These are phyloP conservation scores for Silurus aristotelis DNA, from an alignment of 2,797 vertebrate genomes.

Conservation along the genomic window DNA sequence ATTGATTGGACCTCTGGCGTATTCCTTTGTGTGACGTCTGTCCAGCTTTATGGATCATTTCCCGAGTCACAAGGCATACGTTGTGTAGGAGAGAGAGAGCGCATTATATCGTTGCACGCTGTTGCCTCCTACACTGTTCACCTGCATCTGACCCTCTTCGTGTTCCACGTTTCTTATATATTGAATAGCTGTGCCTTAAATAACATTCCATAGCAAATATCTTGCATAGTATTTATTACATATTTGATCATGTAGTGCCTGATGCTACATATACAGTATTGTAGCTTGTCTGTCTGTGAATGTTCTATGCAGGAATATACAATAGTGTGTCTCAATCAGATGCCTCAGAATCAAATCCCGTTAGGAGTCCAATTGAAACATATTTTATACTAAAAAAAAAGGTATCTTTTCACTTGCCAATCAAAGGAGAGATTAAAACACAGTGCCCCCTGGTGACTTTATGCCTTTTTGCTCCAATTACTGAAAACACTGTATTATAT, in stretches of 20 bases:
- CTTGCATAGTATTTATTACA: no score
- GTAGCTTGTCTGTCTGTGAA: neutral
- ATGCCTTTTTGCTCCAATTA: neutral
- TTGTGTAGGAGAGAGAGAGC: neutral
- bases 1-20: constrained; percentile 33
- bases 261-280: neutral
- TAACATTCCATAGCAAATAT: neutral
- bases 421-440: neutral
- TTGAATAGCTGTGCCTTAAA: neutral
- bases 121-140: neutral
- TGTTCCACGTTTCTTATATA: neutral
- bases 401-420: neutral
- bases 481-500: no score
- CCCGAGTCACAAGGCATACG: neutral
- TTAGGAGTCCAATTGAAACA: neutral
- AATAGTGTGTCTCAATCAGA: neutral
- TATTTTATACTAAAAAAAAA: neutral
- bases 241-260: neutral
- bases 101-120: neutral
- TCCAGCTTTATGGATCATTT: constrained; percentile 4
- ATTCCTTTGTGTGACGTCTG: constrained; percentile 8
- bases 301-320: no score
- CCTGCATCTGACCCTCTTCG: neutral
- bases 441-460: neutral
- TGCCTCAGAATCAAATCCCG: neutral